A percentile compares a stretch with the other conserved stretches of the same genome.
Conservation (phyloP, 2,888 invertebrate genomes). For the Fabriciana adippe region DNA sequence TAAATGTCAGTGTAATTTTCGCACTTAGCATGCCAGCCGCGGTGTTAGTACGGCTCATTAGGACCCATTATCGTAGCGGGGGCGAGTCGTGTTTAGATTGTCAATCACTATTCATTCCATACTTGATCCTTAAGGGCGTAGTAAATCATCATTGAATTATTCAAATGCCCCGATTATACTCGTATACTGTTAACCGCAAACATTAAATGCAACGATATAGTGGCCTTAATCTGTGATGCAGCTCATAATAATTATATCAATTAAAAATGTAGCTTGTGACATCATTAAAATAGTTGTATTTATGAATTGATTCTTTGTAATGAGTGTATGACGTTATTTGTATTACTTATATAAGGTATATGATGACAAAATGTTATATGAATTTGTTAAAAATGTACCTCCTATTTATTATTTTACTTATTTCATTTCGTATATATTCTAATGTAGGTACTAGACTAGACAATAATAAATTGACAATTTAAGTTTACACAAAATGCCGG, state of each 20-base stretch:
- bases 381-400: too few relatives aligned
- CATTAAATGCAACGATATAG: conserved; percentile 25
- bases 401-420: too few relatives aligned
- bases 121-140: conserved; percentile 51
- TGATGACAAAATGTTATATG: too few relatives aligned
- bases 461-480: too few relatives aligned
- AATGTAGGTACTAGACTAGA: too few relatives aligned
- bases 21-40: conserved; percentile 64
- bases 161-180: conserved; percentile 48
- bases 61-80: conserved; percentile 63
- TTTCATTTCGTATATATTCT: too few relatives aligned
- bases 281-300: conserved; percentile 16
- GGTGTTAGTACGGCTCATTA: conserved; percentile 61
- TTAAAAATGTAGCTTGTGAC: conserved; percentile 22
- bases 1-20: conserved; percentile 27
- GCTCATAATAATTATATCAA: conserved; percentile 29
- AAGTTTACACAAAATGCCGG: too few relatives aligned
- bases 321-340: conserved; percentile 3
- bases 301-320: background rate
- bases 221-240: conserved; percentile 29
- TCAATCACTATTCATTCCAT: conserved; percentile 52
- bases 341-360: background rate
- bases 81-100: conserved; percentile 64
- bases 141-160: conserved; percentile 56
- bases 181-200: conserved; percentile 32